These are phyloP conservation scores for Thalassarche chlororhynchos DNA, from an alignment of 2,113 vertebrate genomes.

Conservation along the genomic window DNA sequence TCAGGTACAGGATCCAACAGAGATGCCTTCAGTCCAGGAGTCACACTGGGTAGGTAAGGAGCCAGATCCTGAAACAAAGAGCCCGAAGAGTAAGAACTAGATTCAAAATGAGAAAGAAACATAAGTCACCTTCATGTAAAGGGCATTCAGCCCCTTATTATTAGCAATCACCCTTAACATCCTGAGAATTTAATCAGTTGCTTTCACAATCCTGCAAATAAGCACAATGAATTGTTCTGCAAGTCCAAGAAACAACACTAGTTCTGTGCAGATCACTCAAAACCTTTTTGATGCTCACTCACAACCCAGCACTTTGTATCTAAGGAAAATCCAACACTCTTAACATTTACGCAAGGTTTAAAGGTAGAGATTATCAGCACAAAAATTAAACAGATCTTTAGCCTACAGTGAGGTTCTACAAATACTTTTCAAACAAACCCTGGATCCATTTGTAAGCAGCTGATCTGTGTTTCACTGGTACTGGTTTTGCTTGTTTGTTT, in stretches of 20 bases:
- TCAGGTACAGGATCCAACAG: slow-evolving; percentile 97
- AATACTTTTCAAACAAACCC: slow-evolving; percentile 4
- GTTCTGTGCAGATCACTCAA: not conserved
- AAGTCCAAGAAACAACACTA: not conserved
- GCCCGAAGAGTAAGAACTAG: not conserved
- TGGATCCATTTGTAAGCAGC: not conserved
- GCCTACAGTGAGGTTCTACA: not conserved
- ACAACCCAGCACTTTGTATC: not conserved
- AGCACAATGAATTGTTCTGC: not conserved
- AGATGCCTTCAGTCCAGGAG: slow-evolving; percentile 93
- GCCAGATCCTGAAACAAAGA: slow-evolving; percentile 88
- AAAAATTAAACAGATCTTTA: slow-evolving; percentile 24
- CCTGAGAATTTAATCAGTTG: not conserved
- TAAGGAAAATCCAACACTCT: not conserved
- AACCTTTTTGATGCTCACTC: not conserved
- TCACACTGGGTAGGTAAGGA: slow-evolving; percentile 96
- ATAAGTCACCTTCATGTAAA: not conserved
- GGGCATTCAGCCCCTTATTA: not conserved
- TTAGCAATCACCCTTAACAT: not conserved
- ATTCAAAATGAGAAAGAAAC: not conserved
- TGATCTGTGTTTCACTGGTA: not conserved
- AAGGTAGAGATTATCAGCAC: not conserved
- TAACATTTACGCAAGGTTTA: slow-evolving; percentile 41
- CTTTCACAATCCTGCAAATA: not conserved
- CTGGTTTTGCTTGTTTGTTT: not conserved